phyloP scores from a whole-genome alignment of 2,888 invertebrate genomes.

The Hypena proboscidalis region DNA sequence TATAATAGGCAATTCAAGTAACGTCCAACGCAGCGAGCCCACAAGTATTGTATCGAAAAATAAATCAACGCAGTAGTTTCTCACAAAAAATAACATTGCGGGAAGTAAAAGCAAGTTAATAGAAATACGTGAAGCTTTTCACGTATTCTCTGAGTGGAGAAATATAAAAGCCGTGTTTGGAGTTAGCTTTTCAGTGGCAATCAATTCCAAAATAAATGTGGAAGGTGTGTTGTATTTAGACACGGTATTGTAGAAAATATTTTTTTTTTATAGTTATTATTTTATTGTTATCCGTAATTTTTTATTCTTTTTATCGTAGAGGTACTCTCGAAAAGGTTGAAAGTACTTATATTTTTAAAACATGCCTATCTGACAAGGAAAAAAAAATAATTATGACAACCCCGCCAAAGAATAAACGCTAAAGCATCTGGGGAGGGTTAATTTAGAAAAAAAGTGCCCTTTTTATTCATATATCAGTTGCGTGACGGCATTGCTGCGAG shows the following conservation, averaged over 20 bases:
- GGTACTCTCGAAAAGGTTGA: no score
- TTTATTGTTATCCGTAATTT: no score
- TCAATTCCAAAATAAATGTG: not conserved
- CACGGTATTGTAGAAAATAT: no score
- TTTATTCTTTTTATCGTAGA: no score
- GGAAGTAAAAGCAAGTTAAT: slow-evolving; percentile 23
- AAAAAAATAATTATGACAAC: no score
- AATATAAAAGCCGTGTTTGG: slow-evolving; percentile 16
- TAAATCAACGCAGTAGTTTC: slow-evolving; percentile 31
- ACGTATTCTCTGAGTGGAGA: slow-evolving; percentile 22
- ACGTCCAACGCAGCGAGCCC: slow-evolving; percentile 34
- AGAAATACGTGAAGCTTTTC: slow-evolving; percentile 41
- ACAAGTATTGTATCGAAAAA: slow-evolving; percentile 41
- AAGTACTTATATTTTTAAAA: no score
- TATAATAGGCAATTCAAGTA: slow-evolving; percentile 39
- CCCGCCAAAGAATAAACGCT: no score
- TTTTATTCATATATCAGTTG: slow-evolving; percentile 20
- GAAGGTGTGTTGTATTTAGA: no score
- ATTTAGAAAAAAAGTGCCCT: slow-evolving; percentile 5
- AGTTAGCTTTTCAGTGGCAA: not conserved
- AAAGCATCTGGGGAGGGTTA: not conserved
- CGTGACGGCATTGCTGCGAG: slow-evolving; percentile 48
- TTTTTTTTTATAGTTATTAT: no score
- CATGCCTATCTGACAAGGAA: no score
- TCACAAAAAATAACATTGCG: slow-evolving; percentile 36